phyloP scores from a whole-genome alignment of 2,888 invertebrate genomes.

The Ophion slaviceki region DNA sequence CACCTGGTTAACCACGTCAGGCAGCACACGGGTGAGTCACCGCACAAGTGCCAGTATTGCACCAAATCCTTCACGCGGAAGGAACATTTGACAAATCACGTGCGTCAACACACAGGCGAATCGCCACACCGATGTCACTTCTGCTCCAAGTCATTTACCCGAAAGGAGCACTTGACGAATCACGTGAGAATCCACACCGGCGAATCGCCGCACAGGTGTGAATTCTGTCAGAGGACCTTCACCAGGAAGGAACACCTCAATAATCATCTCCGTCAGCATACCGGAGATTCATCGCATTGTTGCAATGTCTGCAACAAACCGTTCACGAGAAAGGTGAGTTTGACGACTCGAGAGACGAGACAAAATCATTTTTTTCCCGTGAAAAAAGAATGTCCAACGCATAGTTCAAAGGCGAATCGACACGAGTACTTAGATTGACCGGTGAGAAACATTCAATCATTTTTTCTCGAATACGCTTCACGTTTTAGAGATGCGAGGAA shows the following conservation, averaged over 20 bases:
- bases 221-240: conserved; percentile 89
- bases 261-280: conserved; percentile 89
- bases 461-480: no score
- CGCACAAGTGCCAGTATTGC: conserved; percentile 91
- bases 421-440: no score
- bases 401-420: no score
- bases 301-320: conserved; percentile 91
- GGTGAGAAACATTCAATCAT: no score
- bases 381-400: neutral
- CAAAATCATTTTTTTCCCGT: neutral
- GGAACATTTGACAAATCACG: conserved; percentile 93
- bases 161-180: conserved; percentile 94
- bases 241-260: conserved; percentile 90
- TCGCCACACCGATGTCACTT: conserved; percentile 94
- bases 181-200: conserved; percentile 88
- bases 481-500: neutral
- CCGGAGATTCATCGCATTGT: conserved; percentile 89
- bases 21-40: conserved; percentile 91
- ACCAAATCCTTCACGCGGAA: conserved; percentile 92
- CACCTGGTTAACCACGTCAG: conserved; percentile 91
- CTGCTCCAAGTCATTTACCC: conserved; percentile 93
- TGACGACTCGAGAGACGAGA: neutral
- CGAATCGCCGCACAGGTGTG: conserved; percentile 89
- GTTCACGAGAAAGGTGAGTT: conserved; percentile 87
- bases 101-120: conserved; percentile 94